Percentiles rank a stretch among this genome's conserved stretches.
These are phyloP conservation scores for Wasmannia auropunctata DNA, from an alignment of 1,140 invertebrate genomes.

Conservation along the genomic window DNA sequence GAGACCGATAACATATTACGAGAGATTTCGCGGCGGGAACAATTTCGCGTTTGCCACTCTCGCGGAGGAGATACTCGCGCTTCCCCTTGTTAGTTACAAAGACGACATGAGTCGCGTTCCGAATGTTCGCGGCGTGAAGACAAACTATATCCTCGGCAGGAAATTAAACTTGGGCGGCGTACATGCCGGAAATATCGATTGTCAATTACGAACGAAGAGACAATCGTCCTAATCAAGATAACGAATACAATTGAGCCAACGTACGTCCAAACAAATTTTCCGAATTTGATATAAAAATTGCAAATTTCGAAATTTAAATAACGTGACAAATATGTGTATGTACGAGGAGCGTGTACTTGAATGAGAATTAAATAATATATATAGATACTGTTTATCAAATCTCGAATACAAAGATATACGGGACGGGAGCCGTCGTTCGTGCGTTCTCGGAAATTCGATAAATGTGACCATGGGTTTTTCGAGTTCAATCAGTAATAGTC, in stretches of 20 bases:
- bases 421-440: neutral
- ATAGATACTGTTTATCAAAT: neutral
- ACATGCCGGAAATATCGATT: conserved; percentile 57
- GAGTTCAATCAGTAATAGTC: neutral
- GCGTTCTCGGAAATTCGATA: neutral
- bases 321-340: neutral
- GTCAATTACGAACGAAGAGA: conserved; percentile 39
- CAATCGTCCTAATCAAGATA: conserved; percentile 37
- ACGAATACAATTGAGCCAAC: conserved; percentile 16
- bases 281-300: neutral
- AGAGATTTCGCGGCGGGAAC: conserved; percentile 39
- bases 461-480: conserved; percentile 21
- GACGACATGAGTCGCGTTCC: conserved; percentile 47
- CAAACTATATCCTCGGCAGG: conserved; percentile 40
- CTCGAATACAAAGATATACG: neutral
- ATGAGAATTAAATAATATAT: neutral
- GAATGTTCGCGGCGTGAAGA: conserved; percentile 30
- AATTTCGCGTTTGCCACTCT: conserved; percentile 29
- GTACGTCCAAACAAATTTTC: neutral
- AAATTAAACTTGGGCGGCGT: conserved; percentile 47
- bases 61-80: conserved; percentile 24
- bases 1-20: conserved; percentile 40
- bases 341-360: neutral
- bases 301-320: neutral
- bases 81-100: conserved; percentile 49